These are phyloP conservation scores for Sphaerophoria rueppellii DNA, from an alignment of 2,888 invertebrate genomes.

Conservation along the genomic window DNA sequence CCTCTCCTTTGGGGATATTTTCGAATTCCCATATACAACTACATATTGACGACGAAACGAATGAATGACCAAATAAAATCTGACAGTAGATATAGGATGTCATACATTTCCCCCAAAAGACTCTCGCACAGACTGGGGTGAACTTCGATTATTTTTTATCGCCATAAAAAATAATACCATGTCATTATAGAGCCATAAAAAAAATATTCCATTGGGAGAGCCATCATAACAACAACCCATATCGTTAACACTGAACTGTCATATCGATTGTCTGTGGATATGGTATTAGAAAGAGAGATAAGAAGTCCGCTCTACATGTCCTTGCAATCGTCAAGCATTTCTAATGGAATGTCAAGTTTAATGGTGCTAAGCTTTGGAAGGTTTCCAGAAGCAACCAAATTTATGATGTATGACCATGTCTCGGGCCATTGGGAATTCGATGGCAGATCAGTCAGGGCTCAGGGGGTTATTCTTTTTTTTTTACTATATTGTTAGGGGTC, in stretches of 20 bases:
- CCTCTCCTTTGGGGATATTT: conserved; percentile 42
- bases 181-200: conserved; percentile 73
- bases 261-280: conserved; percentile 48
- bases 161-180: conserved; percentile 71
- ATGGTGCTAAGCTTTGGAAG: conserved; percentile 66
- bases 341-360: conserved; percentile 73
- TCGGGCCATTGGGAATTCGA: conserved; percentile 34
- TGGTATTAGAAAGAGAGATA: conserved; percentile 16
- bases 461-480: background rate
- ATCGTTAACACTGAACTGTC: conserved; percentile 67
- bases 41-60: conserved; percentile 56
- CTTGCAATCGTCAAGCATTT: conserved; percentile 56
- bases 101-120: conserved; percentile 22
- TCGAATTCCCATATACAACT: background rate
- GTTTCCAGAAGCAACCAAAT: conserved; percentile 33
- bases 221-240: conserved; percentile 67
- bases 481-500: background rate
- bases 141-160: conserved; percentile 73
- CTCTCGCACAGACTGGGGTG: too few relatives aligned
- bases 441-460: conserved; percentile 38
- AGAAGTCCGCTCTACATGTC: conserved; percentile 7
- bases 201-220: conserved; percentile 63
- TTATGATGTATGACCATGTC: conserved; percentile 71
- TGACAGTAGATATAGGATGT: conserved; percentile 49
- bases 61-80: conserved; percentile 64